Base-by-base conservation (phyloP, 2,888 invertebrate species). In the Ophraella communa region DNA sequence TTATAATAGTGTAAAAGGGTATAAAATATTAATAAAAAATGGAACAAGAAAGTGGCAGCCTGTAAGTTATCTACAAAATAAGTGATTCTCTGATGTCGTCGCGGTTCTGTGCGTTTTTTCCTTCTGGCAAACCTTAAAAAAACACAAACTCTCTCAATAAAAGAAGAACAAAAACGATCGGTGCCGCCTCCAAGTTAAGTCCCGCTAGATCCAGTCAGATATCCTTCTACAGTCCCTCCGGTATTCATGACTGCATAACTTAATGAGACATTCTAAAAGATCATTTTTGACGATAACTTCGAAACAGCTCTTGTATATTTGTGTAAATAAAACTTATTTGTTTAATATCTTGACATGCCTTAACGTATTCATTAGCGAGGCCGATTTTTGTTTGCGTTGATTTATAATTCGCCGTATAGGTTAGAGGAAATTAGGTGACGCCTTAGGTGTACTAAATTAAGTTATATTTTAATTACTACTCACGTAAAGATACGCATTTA, bases 211-310 rank as follows among this genome's bases (percentile, higher is more conserved):
- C 17, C 3, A 51, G 11, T 27, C 23, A 39, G 58, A 59, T 59
- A 59, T 49, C 33, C 21, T 51, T 45, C 39, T 11, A 55, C 56
- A 55, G 49, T 59, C 66, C 66, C 63, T 57, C 51, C 52, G 55
- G 66, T 66, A 63, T 61, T 63, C 66, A 66, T 66, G 66, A 66
- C 66, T 66, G 55, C 58, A 66, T 60, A 66, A 60, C 59, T 60
- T 66, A 66, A 66, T 66, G 66, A 66, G 66, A 63, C 63, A 57
- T 42, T 65, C 61, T 18, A 42, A 52, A 21, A 60, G 66, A 66
- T 66, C 44, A 47, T 63, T 63, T 66, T 56, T 24, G 35, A 24
- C 55, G 66, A 66, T 63, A 66, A 49, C 11, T 21, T 14, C 49
- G 27, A 33, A n/a, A 11, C 53, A 33, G 23, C 30, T 53, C 52